Evolutionary conservation across 2,888 invertebrate species (phyloP).

Genomic region (Rhogogaster chlorosoma): DNA sequence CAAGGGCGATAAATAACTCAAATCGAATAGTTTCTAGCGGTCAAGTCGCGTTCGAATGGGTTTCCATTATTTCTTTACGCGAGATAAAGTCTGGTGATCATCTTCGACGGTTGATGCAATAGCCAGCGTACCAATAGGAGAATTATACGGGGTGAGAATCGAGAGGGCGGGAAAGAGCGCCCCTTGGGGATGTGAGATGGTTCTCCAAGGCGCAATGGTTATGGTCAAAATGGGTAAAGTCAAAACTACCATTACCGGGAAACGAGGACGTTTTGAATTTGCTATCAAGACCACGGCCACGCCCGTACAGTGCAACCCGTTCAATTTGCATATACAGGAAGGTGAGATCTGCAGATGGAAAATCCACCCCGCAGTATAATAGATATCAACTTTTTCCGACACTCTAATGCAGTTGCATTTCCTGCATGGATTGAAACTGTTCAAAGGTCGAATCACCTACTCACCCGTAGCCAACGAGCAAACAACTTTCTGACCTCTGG

Average conservation of each 20-base stretch:
- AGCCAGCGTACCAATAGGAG: constrained; percentile 34
- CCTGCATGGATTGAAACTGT: constrained; percentile 24
- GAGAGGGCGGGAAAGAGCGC: background rate
- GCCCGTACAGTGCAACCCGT: constrained; percentile 18
- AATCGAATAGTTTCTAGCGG: constrained; percentile 17
- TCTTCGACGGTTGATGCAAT: constrained; percentile 10
- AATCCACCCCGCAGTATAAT: background rate
- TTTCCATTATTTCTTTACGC: constrained; percentile 12
- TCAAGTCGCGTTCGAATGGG: constrained; percentile 29
- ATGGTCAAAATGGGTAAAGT: constrained; percentile 50
- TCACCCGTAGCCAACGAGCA: background rate
- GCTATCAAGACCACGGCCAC: constrained; percentile 32
- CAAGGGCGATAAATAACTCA: background rate
- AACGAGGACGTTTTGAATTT: constrained; percentile 52
- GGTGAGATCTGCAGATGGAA: background rate
- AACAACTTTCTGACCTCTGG: background rate
- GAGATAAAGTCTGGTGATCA: constrained; percentile 33
- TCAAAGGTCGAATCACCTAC: background rate
- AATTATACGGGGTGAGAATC: constrained; percentile 42
- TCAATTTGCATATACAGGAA: background rate
- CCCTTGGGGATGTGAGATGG: constrained; percentile 29
- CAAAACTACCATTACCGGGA: constrained; percentile 47
- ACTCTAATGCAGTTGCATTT: background rate
- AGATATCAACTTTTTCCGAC: background rate
- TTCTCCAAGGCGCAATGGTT: constrained; percentile 50